These are phyloP conservation scores for Plestiodon gilberti DNA, from an alignment of 2,113 vertebrate genomes.

Conservation along the genomic window DNA sequence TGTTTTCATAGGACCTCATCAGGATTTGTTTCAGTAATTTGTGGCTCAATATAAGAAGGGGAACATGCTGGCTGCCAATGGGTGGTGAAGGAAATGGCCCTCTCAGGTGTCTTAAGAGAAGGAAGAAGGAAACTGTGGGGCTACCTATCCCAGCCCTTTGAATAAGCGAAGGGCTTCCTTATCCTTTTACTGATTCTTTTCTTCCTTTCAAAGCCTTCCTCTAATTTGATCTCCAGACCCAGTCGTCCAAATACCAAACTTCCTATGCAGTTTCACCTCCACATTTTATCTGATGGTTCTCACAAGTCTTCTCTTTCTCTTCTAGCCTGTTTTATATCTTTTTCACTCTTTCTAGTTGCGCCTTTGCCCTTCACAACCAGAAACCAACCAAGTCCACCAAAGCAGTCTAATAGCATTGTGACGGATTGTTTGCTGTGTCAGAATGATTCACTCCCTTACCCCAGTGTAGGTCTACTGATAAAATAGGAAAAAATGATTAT, in stretches of 20 bases:
- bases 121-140: neutral
- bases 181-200: fast-evolving
- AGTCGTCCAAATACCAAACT: neutral
- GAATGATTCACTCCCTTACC: too few relatives aligned
- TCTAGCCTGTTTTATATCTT: neutral
- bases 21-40: constrained; percentile 20
- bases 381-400: neutral
- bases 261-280: neutral
- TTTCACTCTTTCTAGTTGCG: neutral
- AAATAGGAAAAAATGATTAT: neutral
- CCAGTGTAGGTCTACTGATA: neutral
- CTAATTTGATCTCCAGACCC: neutral
- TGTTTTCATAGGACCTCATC: constrained; percentile 31
- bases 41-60: constrained; percentile 28
- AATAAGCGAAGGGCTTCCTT: neutral
- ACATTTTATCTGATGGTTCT: constrained; percentile 12
- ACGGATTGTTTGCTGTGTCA: neutral
- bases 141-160: neutral
- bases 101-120: neutral
- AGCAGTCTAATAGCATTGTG: neutral
- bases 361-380: neutral
- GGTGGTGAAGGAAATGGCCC: neutral
- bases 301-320: neutral
- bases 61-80: constrained; percentile 16
- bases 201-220: constrained; percentile 6